These are phyloP conservation scores for Helostoma temminkii DNA, from an alignment of 2,797 vertebrate genomes.

Conservation along the genomic window DNA sequence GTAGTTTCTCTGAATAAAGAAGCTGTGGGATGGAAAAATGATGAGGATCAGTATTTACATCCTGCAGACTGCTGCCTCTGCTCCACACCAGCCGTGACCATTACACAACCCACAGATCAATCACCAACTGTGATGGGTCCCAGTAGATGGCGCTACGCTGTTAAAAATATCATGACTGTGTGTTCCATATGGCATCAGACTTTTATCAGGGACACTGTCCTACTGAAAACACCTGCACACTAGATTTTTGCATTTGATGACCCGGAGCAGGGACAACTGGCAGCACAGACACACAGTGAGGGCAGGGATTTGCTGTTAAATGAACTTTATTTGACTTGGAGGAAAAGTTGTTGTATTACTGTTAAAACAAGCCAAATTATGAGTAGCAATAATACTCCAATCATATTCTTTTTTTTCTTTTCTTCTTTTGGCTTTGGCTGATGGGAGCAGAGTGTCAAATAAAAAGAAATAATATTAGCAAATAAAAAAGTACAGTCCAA, in stretches of 20 bases:
- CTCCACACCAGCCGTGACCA: conserved; percentile 10
- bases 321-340: too few species aligned
- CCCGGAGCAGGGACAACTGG: not conserved
- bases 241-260: not conserved
- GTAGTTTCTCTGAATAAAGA: not conserved
- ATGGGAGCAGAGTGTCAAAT: too few species aligned
- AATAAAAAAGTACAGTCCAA: too few species aligned
- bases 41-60: conserved; percentile 12
- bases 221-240: not conserved
- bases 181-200: conserved; percentile 1
- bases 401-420: too few species aligned
- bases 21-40: not conserved
- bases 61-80: conserved; percentile 17
- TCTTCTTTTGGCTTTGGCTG: too few species aligned
- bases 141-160: conserved; percentile 61
- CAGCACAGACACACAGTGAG: too few species aligned
- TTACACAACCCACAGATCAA: conserved; percentile 35
- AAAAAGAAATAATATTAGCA: too few species aligned
- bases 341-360: too few species aligned
- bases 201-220: not conserved
- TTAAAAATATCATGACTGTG: conserved; percentile 34
- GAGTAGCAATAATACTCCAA: too few species aligned
- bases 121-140: conserved; percentile 25
- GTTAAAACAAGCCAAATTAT: too few species aligned
- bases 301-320: too few species aligned